Percentiles rank a stretch among this genome's conserved stretches.
These are phyloP conservation scores for Synergus japonicus DNA, from an alignment of 2,888 invertebrate species.

Conservation along the genomic window DNA sequence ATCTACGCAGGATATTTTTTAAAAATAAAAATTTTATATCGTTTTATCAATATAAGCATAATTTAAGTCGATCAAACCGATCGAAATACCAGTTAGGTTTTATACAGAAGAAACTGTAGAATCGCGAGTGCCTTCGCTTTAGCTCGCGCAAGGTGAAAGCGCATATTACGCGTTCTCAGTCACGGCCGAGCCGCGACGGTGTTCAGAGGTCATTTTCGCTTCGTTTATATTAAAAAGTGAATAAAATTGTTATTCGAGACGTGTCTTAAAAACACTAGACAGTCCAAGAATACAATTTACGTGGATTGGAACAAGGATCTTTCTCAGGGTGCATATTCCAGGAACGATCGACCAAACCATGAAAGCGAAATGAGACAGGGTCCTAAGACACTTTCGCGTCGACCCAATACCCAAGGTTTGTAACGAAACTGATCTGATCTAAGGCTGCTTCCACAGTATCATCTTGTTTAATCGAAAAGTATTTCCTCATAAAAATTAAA, in stretches of 20 bases:
- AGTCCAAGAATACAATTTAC: neutral
- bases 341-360: slow-evolving; percentile 41
- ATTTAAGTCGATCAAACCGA: slow-evolving; percentile 17
- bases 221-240: slow-evolving; percentile 39
- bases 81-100: slow-evolving; percentile 46
- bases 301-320: neutral
- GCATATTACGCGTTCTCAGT: slow-evolving; percentile 73
- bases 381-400: slow-evolving; percentile 67
- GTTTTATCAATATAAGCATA: neutral
- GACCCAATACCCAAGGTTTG: slow-evolving; percentile 76
- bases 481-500: neutral
- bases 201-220: slow-evolving; percentile 57
- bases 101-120: slow-evolving; percentile 53
- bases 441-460: slow-evolving; percentile 19
- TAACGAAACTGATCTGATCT: slow-evolving; percentile 29
- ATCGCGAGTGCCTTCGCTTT: slow-evolving; percentile 53
- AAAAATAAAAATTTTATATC: slow-evolving; percentile 5
- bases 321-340: slow-evolving; percentile 44
- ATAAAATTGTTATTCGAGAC: slow-evolving; percentile 43
- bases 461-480: slow-evolving; percentile 27
- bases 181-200: slow-evolving; percentile 74
- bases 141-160: slow-evolving; percentile 72
- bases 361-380: slow-evolving; percentile 71
- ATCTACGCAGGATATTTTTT: neutral
- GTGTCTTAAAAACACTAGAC: slow-evolving; percentile 32